Evolutionary conservation across 1,140 invertebrate species (phyloP), one percentile per base, ranked within the genome.

Genomic region (Rhynchophorus ferrugineus): DNA sequence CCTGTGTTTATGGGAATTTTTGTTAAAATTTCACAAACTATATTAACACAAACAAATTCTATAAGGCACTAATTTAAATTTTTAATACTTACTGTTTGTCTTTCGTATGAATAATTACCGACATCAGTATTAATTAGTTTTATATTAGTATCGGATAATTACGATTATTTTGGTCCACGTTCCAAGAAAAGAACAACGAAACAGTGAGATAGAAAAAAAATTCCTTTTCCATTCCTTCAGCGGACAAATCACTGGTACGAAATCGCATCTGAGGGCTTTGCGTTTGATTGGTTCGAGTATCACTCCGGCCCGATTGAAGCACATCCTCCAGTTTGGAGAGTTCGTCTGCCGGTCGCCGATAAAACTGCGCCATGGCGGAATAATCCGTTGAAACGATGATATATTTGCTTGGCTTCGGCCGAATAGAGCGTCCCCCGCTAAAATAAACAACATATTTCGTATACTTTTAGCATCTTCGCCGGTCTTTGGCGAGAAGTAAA

Each of bases 371-470:
- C 22, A 39, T 45, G 49, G 49, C 48, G 45, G 36, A 44, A 45
- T 45, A 52, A 45, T 45, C 49, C 43, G 21, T 33, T 39, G 49
- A 39, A 52, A 52, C 36, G 49, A 52, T 52, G 49, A 52, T 52
- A 45, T 52, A 52, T 52, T 52, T 52, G 42, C 43, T 52, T 52
- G 43, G 49, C 49, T 35, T 52, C 9, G 24, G 24, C 21, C 41
- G n/a, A 20, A 37, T 38, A 39, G 35, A 36, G 36, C 16, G 43
- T 14, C 16, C 41, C 49, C 42, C 39, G 42, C 37, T 44, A 52
- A 45, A 52, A 52, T 52, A 52, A 52, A 52, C 49, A 52, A 39
- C 49, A 52, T 52, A 52, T 52, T 52, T 52, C 43, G 22, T 52
- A 52, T 45, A 44, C 41, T 52, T 42, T 45, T 52, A 52, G 49